These are phyloP conservation scores for Budorcas taxicolor DNA, from an alignment of 2,113 vertebrate genomes.

Conservation along the genomic window DNA sequence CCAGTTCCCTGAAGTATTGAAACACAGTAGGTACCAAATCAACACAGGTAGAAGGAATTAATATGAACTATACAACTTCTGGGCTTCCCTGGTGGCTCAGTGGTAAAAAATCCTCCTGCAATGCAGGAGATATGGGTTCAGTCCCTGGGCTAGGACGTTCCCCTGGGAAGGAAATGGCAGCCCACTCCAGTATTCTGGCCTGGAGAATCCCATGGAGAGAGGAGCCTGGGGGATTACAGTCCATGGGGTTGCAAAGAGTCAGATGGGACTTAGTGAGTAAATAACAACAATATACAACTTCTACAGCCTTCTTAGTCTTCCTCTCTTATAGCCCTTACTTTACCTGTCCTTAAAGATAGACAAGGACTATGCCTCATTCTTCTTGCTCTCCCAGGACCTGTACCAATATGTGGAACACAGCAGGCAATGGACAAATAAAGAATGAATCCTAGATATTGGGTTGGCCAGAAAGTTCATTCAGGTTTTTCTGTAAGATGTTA, in stretches of 20 bases:
- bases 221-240: not conserved
- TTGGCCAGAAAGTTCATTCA: not conserved
- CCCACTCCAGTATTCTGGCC: not conserved
- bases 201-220: not conserved
- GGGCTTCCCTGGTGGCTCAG: not conserved
- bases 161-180: not conserved
- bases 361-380: not conserved
- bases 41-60: not conserved
- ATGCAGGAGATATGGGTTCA: not conserved
- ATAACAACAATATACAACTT: not conserved
- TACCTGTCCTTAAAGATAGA: not conserved
- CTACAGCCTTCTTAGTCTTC: not conserved
- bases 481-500: not conserved
- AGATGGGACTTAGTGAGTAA: not conserved
- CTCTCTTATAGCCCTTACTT: not conserved
- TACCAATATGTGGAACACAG: not conserved
- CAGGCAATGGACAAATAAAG: not conserved
- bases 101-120: not conserved
- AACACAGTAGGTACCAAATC: not conserved
- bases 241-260: not conserved
- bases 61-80: not conserved
- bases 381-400: not conserved
- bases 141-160: not conserved
- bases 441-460: not conserved
- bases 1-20: not conserved